These are phyloP conservation scores for Oncorhynchus kisutch DNA, from an alignment of 2,113 vertebrate species.

Conservation along the genomic window DNA sequence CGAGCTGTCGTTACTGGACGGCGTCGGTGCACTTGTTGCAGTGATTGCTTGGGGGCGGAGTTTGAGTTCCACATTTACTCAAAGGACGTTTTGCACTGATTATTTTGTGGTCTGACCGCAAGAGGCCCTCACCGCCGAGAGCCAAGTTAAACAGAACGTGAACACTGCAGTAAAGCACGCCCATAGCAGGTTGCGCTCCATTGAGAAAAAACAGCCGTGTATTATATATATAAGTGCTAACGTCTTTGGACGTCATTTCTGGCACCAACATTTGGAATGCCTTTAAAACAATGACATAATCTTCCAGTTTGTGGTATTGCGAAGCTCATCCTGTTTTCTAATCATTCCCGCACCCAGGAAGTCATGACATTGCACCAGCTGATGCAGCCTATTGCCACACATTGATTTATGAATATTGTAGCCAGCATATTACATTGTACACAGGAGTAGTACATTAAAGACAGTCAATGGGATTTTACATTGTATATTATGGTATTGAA, in stretches of 20 bases:
- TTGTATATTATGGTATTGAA: background rate
- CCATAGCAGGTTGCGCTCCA: conserved; percentile 8
- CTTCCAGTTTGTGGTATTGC: conserved; percentile 38
- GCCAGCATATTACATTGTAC: background rate
- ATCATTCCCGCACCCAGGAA: background rate
- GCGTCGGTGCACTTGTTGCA: conserved; percentile 77
- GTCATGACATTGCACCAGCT: background rate
- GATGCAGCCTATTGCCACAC: background rate
- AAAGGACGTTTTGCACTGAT: background rate
- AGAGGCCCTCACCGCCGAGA: background rate
- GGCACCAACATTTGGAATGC: background rate
- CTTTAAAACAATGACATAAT: conserved; percentile 46
- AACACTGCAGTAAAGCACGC: conserved; percentile 31
- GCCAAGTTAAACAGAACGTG: conserved; percentile 41
- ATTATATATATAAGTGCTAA: background rate
- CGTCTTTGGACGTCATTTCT: background rate
- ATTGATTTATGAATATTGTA: background rate
- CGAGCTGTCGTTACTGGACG: conserved; percentile 16
- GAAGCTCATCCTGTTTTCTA: conserved; percentile 1
- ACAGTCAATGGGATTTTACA: background rate
- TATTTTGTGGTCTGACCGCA: background rate
- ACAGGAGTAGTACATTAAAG: background rate
- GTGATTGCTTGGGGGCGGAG: conserved; percentile 54
- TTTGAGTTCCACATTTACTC: background rate
- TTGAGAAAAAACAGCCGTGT: conserved; percentile 24